Evolutionary conservation across 2,888 invertebrate genomes (phyloP).

Genomic region (Polylopha cassiicola): DNA sequence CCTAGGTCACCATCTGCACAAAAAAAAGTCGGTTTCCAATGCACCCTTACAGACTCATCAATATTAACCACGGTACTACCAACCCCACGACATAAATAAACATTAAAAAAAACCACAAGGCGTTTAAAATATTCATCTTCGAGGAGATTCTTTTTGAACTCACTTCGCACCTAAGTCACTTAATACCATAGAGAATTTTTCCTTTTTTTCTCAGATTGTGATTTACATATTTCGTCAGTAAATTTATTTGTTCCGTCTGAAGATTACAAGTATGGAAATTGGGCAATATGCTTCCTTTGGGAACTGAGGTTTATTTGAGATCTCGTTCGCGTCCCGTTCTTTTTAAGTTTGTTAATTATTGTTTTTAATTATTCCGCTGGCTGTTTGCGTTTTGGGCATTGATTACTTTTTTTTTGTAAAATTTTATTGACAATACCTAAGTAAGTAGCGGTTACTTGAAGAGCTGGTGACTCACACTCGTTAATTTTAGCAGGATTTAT

Average conservation of each 20-base stretch:
- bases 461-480: background rate
- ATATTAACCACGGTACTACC: constrained; percentile 48
- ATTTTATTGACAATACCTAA: too few species aligned
- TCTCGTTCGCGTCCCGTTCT: constrained; percentile 5
- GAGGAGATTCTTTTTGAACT: constrained; percentile 34
- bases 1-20: constrained; percentile 14
- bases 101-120: constrained; percentile 58
- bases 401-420: too few species aligned
- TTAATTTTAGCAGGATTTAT: background rate
- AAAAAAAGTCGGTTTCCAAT: too few species aligned
- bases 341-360: constrained; percentile 18
- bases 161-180: constrained; percentile 54
- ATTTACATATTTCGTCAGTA: constrained; percentile 61
- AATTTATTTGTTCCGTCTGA: constrained; percentile 46
- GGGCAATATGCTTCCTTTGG: constrained; percentile 38
- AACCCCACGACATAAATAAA: constrained; percentile 55
- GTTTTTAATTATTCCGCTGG: constrained; percentile 8
- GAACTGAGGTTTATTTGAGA: constrained; percentile 21
- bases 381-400: background rate
- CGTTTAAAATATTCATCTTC: constrained; percentile 60
- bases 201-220: constrained; percentile 42
- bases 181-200: constrained; percentile 39
- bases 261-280: constrained; percentile 63
- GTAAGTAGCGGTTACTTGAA: too few species aligned
- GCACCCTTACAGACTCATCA: constrained; percentile 42